phyloP scores from a whole-genome alignment of 2,888 invertebrate genomes.

The Amphimallon solstitiale region DNA sequence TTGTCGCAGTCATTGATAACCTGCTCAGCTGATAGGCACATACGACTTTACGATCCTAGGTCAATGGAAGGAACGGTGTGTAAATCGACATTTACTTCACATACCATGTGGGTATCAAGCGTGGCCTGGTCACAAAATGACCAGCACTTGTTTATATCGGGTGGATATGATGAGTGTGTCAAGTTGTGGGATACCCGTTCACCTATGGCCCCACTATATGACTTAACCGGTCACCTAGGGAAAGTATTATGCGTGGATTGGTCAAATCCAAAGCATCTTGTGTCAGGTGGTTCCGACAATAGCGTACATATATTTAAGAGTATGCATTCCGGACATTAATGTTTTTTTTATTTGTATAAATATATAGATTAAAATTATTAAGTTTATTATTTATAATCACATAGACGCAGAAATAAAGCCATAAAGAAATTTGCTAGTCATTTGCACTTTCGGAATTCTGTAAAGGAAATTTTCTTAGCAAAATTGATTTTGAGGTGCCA shows the following conservation, averaged over 20 bases:
- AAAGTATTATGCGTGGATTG: constrained; percentile 94
- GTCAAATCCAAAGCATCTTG: constrained; percentile 85
- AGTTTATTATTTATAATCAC: not conserved
- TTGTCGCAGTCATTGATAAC: constrained; percentile 80
- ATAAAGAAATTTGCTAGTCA: too few relatives aligned
- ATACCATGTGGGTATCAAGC: constrained; percentile 91
- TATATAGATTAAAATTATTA: not conserved
- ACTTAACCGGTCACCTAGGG: constrained; percentile 92
- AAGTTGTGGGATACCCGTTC: constrained; percentile 97
- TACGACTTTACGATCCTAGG: constrained; percentile 92
- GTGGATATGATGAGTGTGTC: constrained; percentile 88
- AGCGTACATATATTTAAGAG: constrained; percentile 86
- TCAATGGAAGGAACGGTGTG: constrained; percentile 88
- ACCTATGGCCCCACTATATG: constrained; percentile 90
- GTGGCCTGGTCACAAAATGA: constrained; percentile 88
- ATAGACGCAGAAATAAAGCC: not conserved
- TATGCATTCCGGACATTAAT: constrained; percentile 45
- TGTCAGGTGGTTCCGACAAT: constrained; percentile 95
- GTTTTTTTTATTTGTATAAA: not conserved
- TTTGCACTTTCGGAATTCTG: too few relatives aligned
- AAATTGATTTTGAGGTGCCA: too few relatives aligned
- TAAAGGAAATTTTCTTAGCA: too few relatives aligned
- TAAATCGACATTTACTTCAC: constrained; percentile 87
- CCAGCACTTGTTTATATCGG: constrained; percentile 89
- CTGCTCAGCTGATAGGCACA: constrained; percentile 90